Percentiles rank a stretch among this genome's conserved stretches.
phyloP scores from a whole-genome alignment of 2,888 invertebrate species.

The Cryptocephalus primarius region DNA sequence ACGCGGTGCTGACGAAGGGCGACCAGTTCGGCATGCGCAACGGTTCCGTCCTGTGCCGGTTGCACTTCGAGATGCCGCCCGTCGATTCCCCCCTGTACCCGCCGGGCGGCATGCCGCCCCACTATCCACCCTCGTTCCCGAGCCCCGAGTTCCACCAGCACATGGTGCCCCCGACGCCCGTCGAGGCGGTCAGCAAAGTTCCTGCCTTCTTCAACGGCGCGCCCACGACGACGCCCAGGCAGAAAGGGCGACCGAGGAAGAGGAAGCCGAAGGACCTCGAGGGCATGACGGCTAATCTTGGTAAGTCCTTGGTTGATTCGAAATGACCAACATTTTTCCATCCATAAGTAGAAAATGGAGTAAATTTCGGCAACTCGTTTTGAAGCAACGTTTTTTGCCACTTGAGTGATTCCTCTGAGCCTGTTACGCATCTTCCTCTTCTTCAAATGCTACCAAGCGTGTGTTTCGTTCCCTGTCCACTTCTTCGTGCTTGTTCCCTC shows the following conservation, averaged over 20 bases:
- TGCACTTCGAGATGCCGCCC: slow-evolving; percentile 50
- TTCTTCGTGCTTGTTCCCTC: too few relatives aligned
- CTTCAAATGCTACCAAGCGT: too few relatives aligned
- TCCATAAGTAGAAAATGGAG: too few relatives aligned
- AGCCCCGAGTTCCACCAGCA: slow-evolving; percentile 37
- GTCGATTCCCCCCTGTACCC: slow-evolving; percentile 20
- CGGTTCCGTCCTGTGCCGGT: slow-evolving; percentile 77
- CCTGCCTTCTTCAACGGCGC: slow-evolving; percentile 49
- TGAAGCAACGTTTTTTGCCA: too few relatives aligned
- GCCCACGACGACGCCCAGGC: slow-evolving; percentile 59
- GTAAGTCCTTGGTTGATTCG: slow-evolving; percentile 10
- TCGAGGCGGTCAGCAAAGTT: slow-evolving; percentile 37
- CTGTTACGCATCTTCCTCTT: too few relatives aligned
- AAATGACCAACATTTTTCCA: neutral
- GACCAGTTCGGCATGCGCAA: slow-evolving; percentile 92
- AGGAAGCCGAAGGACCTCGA: slow-evolving; percentile 79
- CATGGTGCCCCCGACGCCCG: slow-evolving; percentile 40
- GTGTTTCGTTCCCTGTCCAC: too few relatives aligned
- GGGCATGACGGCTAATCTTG: slow-evolving; percentile 32
- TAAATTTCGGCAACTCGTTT: too few relatives aligned
- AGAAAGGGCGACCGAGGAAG: slow-evolving; percentile 78
- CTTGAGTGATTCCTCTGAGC: too few relatives aligned
- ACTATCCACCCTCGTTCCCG: slow-evolving; percentile 40
- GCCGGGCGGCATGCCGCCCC: slow-evolving; percentile 42
- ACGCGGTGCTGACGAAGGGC: slow-evolving; percentile 77